Evolutionary conservation across 2,113 vertebrate species (phyloP), one percentile per base, ranked within the genome.

Genomic region (Oncorhynchus keta): DNA sequence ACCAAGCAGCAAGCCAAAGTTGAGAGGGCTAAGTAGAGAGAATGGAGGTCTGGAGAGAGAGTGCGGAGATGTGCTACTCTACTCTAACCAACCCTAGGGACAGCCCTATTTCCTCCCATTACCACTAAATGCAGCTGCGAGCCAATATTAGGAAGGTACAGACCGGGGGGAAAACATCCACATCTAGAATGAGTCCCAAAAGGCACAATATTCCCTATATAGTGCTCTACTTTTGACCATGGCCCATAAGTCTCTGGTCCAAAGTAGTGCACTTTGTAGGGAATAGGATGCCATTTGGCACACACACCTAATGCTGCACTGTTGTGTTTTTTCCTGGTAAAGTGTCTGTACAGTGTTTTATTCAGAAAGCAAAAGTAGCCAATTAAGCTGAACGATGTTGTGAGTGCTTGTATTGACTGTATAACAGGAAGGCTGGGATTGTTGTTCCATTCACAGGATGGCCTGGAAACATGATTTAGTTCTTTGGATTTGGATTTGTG

Each of bases 51-150:
- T 67, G 26, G 26, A 67, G 14, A 24, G 26, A 64, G 61, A 64
- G 61, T 3, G 61, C 51, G 12, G 51, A 18, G 14, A 55, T 24
- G n/a, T n/a, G 59, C 59, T 62, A 22, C 59, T 62, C 59, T 62
- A 62, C 59, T 22, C 51, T 55, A 55, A 62, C n/a, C 59, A 62
- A 22, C 59, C 59, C 59, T n/a, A 68, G 89, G 83, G 89, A 89
- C 49, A 81, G 55, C 79, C 74, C 74, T 74, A 89, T 91, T 92
- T 92, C 89, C 88, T 90, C 80, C 88, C 86, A 90, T 92, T 92
- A 62, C 18, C 16, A 55, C 51, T 55, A 55, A 55, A 16, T 14
- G 51, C 14, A 55, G n/a, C 59, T 62, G 59, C 5, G 59, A 62
- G 18, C 59, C 59, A 62, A 24, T 62, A 22, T 62, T 62, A 9